Conservation (phyloP, 1,140 invertebrate species). For the Pristionchus pacificus region DNA sequence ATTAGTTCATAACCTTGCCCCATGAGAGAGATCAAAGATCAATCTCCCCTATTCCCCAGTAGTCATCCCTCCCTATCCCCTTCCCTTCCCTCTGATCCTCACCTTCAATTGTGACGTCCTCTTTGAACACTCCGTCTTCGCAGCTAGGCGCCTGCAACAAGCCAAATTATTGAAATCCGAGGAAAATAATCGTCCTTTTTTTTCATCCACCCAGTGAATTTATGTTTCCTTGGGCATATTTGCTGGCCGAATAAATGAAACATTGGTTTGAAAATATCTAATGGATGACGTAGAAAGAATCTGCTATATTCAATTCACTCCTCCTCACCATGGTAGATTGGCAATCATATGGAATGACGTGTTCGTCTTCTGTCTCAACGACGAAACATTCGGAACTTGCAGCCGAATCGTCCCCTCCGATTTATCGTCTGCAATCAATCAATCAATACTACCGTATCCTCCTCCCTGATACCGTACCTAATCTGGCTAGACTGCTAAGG, state of each 20-base stretch:
- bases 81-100: too few species aligned
- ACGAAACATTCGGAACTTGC: constrained; percentile 18
- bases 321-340: constrained; percentile 35
- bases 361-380: constrained; percentile 23
- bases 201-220: too few species aligned
- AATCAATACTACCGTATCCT: neutral
- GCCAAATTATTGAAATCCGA: too few species aligned
- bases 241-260: constrained; percentile 3
- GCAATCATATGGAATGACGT: constrained; percentile 35
- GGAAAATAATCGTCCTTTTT: too few species aligned
- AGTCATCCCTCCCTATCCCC: too few species aligned
- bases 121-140: constrained; percentile 45
- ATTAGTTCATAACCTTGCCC: neutral
- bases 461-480: neutral
- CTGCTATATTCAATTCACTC: too few species aligned
- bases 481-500: neutral
- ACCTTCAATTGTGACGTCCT: constrained; percentile 42
- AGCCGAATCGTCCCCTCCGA: constrained; percentile 33
- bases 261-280: too few species aligned
- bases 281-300: too few species aligned
- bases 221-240: constrained; percentile 4
- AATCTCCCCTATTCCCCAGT: too few species aligned
- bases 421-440: constrained; percentile 10
- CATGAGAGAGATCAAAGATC: constrained; percentile 23
- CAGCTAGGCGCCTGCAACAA: constrained; percentile 43